Base-by-base conservation (phyloP, 1,140 invertebrate genomes). In the Eciton burchellii region DNA sequence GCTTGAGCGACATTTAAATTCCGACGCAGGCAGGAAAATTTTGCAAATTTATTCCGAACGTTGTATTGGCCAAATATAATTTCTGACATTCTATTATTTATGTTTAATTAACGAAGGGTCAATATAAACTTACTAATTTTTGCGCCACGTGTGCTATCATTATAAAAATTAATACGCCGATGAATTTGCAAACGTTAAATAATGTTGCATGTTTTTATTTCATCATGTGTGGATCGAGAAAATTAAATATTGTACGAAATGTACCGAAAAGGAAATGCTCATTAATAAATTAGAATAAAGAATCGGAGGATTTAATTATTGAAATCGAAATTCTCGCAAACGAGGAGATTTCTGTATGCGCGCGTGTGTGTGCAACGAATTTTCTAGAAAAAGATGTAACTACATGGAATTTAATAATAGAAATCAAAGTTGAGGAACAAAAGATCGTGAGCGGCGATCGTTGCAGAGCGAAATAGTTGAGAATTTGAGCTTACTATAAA, bases 391-490 rank as follows among this genome's bases (percentile, higher is more conserved):
- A 47, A 68, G 62, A 41, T 68, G 68, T 35, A 12, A 9, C n/a
- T n/a, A 29, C 56, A 62, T 79, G 41, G n/a, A 68, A 79, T 79
- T 79, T 24, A 57, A 56, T 76, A 65, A 76, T 79, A 79, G 56
- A 68, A 68, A 56, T 43, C 14, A 47, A 68, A 56, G 56, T 21
- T 49, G 14, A 41, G 21, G 52, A n/a, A 54, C 12, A 79, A 79
- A 79, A 35, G 49, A 79, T 77, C 21, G 35, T 3, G 16, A 43
- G 21, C 59, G 19, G 52, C 6, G 52, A 24, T 19, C 21, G n/a
- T n/a, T 47, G 63, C 63, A 49, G 65, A 45, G 16, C 43, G 41
- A 19, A 76, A 63, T 76, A 6, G 43, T 79, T 12, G 21, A 41
- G 57, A 70, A 70, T 79, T 70, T 43, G 9, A 26, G 49, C 47